Evolutionary conservation across 2,113 vertebrate species (phyloP), one percentile per base, ranked within the genome.

Genomic region (Cololabis saira): DNA sequence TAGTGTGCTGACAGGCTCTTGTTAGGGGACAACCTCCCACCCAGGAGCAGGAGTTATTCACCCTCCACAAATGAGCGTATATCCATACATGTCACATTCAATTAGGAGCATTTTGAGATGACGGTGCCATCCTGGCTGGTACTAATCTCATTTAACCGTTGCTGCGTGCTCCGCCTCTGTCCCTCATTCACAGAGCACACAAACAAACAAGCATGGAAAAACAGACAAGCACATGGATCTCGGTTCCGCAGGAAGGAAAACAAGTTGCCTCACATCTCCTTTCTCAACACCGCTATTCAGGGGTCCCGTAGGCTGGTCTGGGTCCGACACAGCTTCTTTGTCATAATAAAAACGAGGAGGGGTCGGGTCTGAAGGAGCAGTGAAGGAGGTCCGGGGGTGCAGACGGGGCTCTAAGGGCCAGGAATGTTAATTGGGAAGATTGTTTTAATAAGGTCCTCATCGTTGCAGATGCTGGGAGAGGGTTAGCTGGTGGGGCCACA

Each of bases 401-500:
- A 33, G 43, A 16, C 17, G 66, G 80, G 71, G 74, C 73, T 91
- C 84, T 74, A 58, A 80, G 78, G 84, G 78, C 79, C 79, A 84
- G 77, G 90, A 91, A 92, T 92, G 91, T 92, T 92, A 92, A 93
- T 93, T 92, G 85, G 85, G 67, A 85, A 90, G 90, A 91, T 90
- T 92, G 90, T 91, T 92, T 91, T 91, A 92, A 92, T 89, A 92
- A 92, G 87, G 69, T 84, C 87, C 87, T 78, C 85, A 78, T 89
- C 75, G 80, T 74, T 90, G 83, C 86, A 85, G 86, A 90, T 84
- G 82, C 82, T 81, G 87, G 69, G 75, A 76, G 76, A 79, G 69
- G 55, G 85, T 63, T 76, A 56, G 71, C 69, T 16, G 19, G 51
- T 61, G 80, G 65, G 86, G 83, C 86, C 85, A 82, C 86, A 85